Conservation (phyloP, 1,140 invertebrate species). For the Homarus americanus region DNA sequence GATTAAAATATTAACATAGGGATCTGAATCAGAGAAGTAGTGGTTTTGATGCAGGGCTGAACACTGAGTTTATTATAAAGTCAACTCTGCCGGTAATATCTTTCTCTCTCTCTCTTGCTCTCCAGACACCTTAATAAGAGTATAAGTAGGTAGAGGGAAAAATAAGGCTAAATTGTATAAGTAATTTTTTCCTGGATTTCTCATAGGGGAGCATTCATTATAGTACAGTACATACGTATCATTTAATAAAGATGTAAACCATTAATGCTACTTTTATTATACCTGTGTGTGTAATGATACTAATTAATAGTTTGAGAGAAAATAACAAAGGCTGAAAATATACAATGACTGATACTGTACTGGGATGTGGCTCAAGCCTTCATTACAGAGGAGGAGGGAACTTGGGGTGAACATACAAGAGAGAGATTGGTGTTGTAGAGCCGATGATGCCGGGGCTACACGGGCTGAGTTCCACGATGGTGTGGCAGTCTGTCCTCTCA, state of each 20-base stretch:
- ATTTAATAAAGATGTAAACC: slow-evolving; percentile 60
- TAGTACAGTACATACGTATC: slow-evolving; percentile 53
- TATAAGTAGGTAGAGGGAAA: slow-evolving; percentile 31
- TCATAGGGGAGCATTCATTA: slow-evolving; percentile 59
- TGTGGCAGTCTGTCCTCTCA: too few species aligned
- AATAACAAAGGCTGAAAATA: too few species aligned
- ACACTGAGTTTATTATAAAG: slow-evolving; percentile 23
- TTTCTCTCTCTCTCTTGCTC: slow-evolving; percentile 33
- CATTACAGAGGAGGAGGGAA: too few species aligned
- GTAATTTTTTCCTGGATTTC: slow-evolving; percentile 37
- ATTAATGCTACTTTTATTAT: neutral
- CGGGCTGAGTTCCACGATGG: too few species aligned
- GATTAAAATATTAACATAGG: slow-evolving; percentile 47
- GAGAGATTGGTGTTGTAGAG: too few species aligned
- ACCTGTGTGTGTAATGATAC: too few species aligned
- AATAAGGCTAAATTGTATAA: neutral
- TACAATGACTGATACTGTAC: too few species aligned
- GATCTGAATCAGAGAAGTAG: slow-evolving; percentile 28
- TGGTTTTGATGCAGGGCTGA: slow-evolving; percentile 34
- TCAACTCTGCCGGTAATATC: neutral
- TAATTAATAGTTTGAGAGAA: too few species aligned
- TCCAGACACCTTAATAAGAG: slow-evolving; percentile 11
- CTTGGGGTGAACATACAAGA: too few species aligned
- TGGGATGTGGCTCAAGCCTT: too few species aligned
- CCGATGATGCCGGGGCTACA: too few species aligned